Evolutionary conservation across 2,888 invertebrate species (phyloP).

Genomic region (Agrochola macilenta): DNA sequence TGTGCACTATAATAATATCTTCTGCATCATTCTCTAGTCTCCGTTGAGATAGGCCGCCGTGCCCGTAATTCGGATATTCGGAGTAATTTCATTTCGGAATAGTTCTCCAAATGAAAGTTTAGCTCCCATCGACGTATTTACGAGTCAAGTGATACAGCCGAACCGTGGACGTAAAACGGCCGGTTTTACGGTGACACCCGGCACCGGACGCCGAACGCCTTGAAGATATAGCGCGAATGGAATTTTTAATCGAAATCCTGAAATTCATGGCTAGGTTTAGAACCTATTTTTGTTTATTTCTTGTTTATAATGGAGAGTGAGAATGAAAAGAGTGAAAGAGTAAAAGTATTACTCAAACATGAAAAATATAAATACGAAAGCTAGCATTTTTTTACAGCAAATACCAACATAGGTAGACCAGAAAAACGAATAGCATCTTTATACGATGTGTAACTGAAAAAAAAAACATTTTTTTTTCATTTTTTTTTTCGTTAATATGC

Average conservation of each 20-base stretch:
- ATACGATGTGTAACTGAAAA: no score
- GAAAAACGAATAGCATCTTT: no score
- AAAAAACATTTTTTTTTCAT: no score
- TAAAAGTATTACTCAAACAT: no score
- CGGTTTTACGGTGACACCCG: conserved; percentile 64
- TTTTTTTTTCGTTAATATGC: no score
- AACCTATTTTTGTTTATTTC: conserved; percentile 1
- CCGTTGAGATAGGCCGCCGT: background rate
- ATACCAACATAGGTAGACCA: no score
- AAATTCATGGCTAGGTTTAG: conserved; percentile 13
- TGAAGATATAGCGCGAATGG: conserved; percentile 28
- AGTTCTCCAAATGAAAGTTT: conserved; percentile 65
- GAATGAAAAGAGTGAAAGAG: no score
- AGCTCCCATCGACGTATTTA: conserved; percentile 71
- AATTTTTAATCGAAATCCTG: conserved; percentile 41
- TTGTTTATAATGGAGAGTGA: background rate
- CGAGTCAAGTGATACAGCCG: conserved; percentile 69
- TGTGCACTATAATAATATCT: background rate
- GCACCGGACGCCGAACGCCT: conserved; percentile 8
- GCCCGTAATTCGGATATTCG: background rate
- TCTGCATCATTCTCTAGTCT: background rate
- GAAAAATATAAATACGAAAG: no score
- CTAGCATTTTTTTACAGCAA: no score
- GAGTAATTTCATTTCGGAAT: conserved; percentile 54
- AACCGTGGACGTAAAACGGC: conserved; percentile 55